Base-by-base conservation (phyloP, 2,888 invertebrate species). In the Dinocampus coccinellae region DNA sequence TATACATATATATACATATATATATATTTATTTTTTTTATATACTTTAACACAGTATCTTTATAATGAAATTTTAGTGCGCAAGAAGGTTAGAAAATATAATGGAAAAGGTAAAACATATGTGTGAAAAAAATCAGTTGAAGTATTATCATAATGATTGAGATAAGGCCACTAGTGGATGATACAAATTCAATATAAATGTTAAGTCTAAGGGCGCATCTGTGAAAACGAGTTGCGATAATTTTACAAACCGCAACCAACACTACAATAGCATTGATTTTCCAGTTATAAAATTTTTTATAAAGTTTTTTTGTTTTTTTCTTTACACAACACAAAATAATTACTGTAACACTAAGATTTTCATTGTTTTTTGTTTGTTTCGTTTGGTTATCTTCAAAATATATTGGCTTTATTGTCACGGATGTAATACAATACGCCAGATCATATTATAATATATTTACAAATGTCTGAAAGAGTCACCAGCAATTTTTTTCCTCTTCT, bases 101-200 rank as follows among this genome's bases (percentile, higher is more conserved):
- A 29, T 29, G 24, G 2, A 20, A n/a, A 29, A 11, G 24, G 9
- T 57, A 11, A n/a, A 20, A 47, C 22, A 24, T 62, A 26, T n/a
- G 47, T 42, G 24, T 24, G 36, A 42, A 39, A 11, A n/a, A 61
- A 13, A 61, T 61, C 13, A 26, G 20, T 36, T 62, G 42, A 62
- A 42, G 10, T 29, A 22, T 39, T 20, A 60, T 42, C 42, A 62
- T 42, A 39, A 62, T 53, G 52, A 29, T 53, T 20, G 76, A 76
- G 83, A 83, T 86, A 87, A 87, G 87, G 87, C 87, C 87, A 86
- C 87, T 87, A 87, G 84, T 83, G 82, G 87, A 80, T 86, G 81
- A 85, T 86, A 85, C 82, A 85, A 79, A 82, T 85, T 83, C 75
- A 81, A 84, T 85, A 83, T 83, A 84, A 85, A 84, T 82, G 81